A percentile compares a stretch with the other conserved stretches of the same genome.
Evolutionary conservation across 2,797 vertebrate species (phyloP).

Genomic region (Danio choprae): DNA sequence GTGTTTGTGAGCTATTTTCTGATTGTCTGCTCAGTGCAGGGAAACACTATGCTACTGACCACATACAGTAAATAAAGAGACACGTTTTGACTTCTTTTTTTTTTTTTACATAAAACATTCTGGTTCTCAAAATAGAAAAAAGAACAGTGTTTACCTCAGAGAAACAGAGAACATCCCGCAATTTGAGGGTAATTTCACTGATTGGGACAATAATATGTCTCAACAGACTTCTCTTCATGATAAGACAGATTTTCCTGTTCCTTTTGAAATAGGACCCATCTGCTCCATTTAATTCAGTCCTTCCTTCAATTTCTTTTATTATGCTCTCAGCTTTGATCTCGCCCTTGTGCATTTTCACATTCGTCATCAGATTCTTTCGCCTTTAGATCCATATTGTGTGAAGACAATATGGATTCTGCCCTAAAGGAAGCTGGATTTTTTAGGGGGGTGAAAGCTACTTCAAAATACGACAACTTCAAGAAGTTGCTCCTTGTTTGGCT

Average conservation of each 20-base stretch:
- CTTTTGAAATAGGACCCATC: neutral
- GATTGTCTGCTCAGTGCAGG: neutral
- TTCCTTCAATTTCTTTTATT: neutral
- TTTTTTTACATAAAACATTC: neutral
- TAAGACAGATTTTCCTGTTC: neutral
- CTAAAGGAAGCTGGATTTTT: slow-evolving; percentile 2
- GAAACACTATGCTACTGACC: neutral
- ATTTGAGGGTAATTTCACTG: neutral
- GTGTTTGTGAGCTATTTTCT: neutral
- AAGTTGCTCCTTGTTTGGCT: neutral
- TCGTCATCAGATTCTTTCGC: neutral
- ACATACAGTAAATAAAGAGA: neutral
- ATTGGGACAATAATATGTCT: neutral
- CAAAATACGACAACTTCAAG: slow-evolving; percentile 17
- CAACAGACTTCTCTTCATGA: neutral
- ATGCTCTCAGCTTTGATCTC: slow-evolving; percentile 11
- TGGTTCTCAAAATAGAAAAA: neutral
- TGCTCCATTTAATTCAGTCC: neutral
- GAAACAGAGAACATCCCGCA: neutral
- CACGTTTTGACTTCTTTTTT: neutral
- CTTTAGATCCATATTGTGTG: slow-evolving; percentile 2
- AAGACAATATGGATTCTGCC: neutral
- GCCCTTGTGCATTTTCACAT: neutral
- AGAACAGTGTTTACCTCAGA: neutral
- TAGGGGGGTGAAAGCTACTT: neutral